Conservation (phyloP, 2,888 invertebrate species). For the Drepana falcataria region DNA sequence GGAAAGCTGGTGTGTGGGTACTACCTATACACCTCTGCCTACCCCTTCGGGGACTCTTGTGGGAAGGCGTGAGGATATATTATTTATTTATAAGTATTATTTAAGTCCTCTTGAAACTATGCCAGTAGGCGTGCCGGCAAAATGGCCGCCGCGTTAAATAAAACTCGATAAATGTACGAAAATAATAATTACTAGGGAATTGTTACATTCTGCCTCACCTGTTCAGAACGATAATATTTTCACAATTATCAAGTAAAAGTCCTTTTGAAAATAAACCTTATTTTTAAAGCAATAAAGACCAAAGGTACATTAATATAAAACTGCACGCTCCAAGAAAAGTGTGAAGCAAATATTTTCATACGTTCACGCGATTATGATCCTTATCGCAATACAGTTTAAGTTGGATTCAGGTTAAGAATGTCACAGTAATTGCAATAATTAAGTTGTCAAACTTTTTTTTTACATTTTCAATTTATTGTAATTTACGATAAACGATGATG, state of each 20-base stretch:
- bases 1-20: too few species aligned
- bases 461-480: conserved; percentile 9
- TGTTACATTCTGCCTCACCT: conserved; percentile 59
- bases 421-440: conserved; percentile 14
- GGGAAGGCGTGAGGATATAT: too few species aligned
- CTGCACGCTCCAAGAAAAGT: not conserved
- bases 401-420: conserved; percentile 6
- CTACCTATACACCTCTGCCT: too few species aligned
- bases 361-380: not conserved
- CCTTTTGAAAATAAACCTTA: not conserved
- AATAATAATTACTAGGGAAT: conserved; percentile 56
- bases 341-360: conserved; percentile 1
- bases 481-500: not conserved
- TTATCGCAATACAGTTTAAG: conserved; percentile 1
- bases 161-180: conserved; percentile 43
- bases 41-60: too few species aligned
- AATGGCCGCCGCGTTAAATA: conserved; percentile 53
- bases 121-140: conserved; percentile 50
- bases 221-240: conserved; percentile 19
- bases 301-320: not conserved
- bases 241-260: not conserved
- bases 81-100: too few species aligned
- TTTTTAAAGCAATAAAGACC: not conserved
- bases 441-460: conserved; percentile 23
- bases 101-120: not conserved